phyloP scores from a whole-genome alignment of 2,797 vertebrate genomes.

The Platalea minor region DNA sequence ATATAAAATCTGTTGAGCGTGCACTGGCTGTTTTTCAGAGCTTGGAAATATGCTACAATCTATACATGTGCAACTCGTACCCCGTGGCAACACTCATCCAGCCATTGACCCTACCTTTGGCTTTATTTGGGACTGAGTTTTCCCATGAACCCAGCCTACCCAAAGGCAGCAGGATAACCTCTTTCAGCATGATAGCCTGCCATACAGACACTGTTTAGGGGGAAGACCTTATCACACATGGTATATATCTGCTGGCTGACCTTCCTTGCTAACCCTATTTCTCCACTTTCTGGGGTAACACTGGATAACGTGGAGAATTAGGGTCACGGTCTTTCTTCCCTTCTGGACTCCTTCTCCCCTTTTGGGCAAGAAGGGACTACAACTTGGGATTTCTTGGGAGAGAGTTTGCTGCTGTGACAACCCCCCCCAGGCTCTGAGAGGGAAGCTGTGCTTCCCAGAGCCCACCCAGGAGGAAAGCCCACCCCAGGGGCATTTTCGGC shows the following conservation, averaged over 20 bases:
- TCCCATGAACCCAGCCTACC: background rate
- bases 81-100: background rate
- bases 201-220: background rate
- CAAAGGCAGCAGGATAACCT: background rate
- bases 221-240: background rate
- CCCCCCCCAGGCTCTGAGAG: accelerated
- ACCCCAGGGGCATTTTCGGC: background rate
- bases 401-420: background rate
- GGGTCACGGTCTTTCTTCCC: background rate
- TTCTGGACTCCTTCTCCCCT: background rate
- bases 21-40: background rate
- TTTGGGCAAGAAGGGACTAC: background rate
- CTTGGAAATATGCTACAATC: background rate
- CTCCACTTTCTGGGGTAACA: background rate
- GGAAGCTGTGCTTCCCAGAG: background rate
- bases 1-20: background rate
- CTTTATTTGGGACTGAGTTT: background rate
- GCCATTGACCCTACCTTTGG: background rate
- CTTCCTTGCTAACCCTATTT: background rate
- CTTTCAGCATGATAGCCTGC: background rate
- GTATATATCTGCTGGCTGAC: background rate
- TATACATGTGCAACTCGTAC: accelerated
- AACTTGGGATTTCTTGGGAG: background rate
- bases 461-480: background rate
- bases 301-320: background rate